Evolutionary conservation across 1,140 invertebrate species (phyloP), one percentile per base, ranked within the genome.

Genomic region (Diprion similis): DNA sequence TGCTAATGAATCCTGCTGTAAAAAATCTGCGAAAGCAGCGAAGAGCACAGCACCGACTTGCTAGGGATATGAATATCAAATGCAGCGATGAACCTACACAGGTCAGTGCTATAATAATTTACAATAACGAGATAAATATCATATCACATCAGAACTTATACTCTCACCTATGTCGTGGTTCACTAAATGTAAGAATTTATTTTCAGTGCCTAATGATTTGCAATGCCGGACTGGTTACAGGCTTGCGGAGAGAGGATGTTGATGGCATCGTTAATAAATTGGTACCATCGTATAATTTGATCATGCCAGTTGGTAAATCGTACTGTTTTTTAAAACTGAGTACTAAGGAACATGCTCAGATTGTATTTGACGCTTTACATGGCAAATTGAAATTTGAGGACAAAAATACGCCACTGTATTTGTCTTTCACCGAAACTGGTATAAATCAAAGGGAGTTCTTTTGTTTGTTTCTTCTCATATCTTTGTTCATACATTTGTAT

Each of bases 191-290:
- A 37, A 37, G 24, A 37, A 37, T 37, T 37, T 6, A 37, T 65
- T 78, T 71, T 15, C 18, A 92, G 91, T 86, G 86, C 77, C 11
- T 93, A 48, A 89, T 91, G 76, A 89, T 95, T 17, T 92, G 92
- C 75, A 96, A 96, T 89, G 92, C 91, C 15, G 95, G 95, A 19
- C 86, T 96, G 46, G 91, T 91, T 10, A 94, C 92, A 83, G 93
- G 93, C 69, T 86, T 95, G 19, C 88, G 90, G 11, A 89, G 92
- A 80, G 91, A 93, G 82, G 85, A 87, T 45, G 78, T 96, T 1
- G 80, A 92, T 9, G 78, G 89, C 47, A 90, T 74, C 90, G 90
- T 81, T 71, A 76, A 76, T 76, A 81, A 80, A 89, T 86, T 89
- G 91, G 90, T 65, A 24, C 68, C 66, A 82, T 48, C 86, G 87